Base-by-base conservation (phyloP, 2,888 invertebrate species). In the Melieria picta region DNA sequence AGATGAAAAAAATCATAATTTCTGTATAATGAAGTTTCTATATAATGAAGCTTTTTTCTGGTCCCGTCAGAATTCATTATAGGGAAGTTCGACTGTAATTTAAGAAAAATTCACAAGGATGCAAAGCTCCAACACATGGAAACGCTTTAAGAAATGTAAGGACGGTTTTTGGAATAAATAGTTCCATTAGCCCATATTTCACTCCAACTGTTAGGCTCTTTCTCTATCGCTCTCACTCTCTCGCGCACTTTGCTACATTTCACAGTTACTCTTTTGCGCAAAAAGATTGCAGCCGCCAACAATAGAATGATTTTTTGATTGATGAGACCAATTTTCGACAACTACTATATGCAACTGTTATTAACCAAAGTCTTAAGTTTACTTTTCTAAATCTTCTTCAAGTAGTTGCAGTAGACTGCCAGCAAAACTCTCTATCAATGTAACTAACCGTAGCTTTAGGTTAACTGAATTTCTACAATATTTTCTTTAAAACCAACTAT, bases 181-280 rank as follows among this genome's bases (percentile, higher is more conserved):
- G 30, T 30, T 30, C 30, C 1, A 30, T 30, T 30, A 30, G 30
- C 30, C 30, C 30, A 30, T 30, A 30, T 30, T 30, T 30, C 30
- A 30, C 30, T 30, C 30, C 30, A 3, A 30, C 30, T 30, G 30
- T 30, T 30, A 30, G 30, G 30, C 30, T 30, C 30, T 30, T 30
- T 30, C 30, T 30, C 30, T 30, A 1, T 30, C 2, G 30, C 30
- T 30, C 30, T 30, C 3, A 30, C 30, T 3, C 30, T 30, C 30
- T 30, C 30, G 30, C 30, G 66, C 66, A 72, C 71, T 75, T 74
- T 73, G 57, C 43, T 62, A 58, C 55, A 64, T 74, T 30, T 72
- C 65, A 42, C 65, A 72, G 74, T 81, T 80, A 82, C 80, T 78
- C 84, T 83, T 83, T 83, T 83, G 83, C 83, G 84, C 83, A 84